Conservation (phyloP, 30 jellyfish, hydroid and myxozoan species). For the Turritopsis rubra region DNA sequence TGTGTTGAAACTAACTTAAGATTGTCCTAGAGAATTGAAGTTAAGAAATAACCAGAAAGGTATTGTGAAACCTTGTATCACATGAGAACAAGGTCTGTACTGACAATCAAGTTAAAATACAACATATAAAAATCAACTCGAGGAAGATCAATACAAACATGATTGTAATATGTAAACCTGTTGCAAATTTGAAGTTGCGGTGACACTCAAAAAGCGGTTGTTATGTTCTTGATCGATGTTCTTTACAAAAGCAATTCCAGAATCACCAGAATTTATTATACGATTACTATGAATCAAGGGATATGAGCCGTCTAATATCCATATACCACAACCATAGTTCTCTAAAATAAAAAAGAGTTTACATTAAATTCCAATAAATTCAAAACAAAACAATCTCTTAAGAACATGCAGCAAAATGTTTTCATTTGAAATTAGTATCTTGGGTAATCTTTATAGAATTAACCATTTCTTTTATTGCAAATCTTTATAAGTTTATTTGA, state of each 20-base stretch:
- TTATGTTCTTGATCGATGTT: constrained; percentile 78
- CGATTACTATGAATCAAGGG: constrained; percentile 82
- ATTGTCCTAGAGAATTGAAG: too few species aligned
- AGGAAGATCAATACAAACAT: too few species aligned
- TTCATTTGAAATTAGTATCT: not conserved
- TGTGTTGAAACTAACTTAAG: too few species aligned
- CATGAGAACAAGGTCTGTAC: too few species aligned
- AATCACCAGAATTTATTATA: constrained; percentile 66
- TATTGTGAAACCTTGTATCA: too few species aligned
- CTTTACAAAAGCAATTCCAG: constrained; percentile 82
- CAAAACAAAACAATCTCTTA: too few species aligned
- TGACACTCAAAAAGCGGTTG: constrained; percentile 55
- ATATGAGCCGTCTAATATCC: constrained; percentile 87
- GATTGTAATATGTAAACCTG: not conserved
- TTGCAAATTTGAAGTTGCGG: not conserved
- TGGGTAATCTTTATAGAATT: too few species aligned
- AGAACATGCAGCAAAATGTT: too few species aligned
- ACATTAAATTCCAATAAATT: too few species aligned
- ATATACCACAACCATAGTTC: constrained; percentile 74
- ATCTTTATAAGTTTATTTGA: not conserved
- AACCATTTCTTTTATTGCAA: not conserved
- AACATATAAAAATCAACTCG: not conserved
- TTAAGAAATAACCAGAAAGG: too few species aligned
- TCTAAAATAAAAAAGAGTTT: constrained; percentile 26
- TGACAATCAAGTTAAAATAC: too few species aligned